Evolutionary conservation across 2,797 vertebrate genomes (phyloP), one percentile per base, ranked within the genome.

Genomic region (Xenops minutus): DNA sequence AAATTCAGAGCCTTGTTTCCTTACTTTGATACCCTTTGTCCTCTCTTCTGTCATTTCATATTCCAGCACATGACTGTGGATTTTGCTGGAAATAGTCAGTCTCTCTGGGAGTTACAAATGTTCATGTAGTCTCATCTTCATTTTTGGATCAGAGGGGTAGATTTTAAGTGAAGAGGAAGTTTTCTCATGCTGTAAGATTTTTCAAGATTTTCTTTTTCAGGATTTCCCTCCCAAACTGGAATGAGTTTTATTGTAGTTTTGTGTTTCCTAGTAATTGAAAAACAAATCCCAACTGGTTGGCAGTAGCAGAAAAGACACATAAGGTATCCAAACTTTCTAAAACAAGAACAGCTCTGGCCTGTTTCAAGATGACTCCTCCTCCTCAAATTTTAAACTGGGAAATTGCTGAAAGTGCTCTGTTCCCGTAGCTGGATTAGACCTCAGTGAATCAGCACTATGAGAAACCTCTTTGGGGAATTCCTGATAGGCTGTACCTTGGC

Each of bases 401-500:
- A 36, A 21, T 32, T 55, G 63, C 55, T 89, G 89, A 62, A 93
- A 73, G 44, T 49, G 16, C 20, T 86, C n/a, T n/a, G 8, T 94
- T 96, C 75, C 78, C 44, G 14, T 67, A 49, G 85, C 72, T 94
- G 85, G 55, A 83, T 92, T 79, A 91, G 72, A 76, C 59, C 51
- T 85, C 44, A 18, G 68, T 95, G 91, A 96, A 91, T 95, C 93
- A 89, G 75, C 34, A 21, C 32, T 80, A 11, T 85, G 71, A 91
- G 92, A 92, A 93, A 89, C 37, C 64, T 93, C 75, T 36, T 76
- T 2, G 6, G 89, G 93, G 85, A 95, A 68, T 91, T 94, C 91
- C 94, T 93, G 81, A 43, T 29, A 56, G 85, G 46, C 81, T 89
- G 41, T 80, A 74, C 82, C 44, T 72, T 3, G 1, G 56, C 61